phyloP scores from a whole-genome alignment of 1,140 invertebrate genomes.

The Zaprionus capensis region DNA sequence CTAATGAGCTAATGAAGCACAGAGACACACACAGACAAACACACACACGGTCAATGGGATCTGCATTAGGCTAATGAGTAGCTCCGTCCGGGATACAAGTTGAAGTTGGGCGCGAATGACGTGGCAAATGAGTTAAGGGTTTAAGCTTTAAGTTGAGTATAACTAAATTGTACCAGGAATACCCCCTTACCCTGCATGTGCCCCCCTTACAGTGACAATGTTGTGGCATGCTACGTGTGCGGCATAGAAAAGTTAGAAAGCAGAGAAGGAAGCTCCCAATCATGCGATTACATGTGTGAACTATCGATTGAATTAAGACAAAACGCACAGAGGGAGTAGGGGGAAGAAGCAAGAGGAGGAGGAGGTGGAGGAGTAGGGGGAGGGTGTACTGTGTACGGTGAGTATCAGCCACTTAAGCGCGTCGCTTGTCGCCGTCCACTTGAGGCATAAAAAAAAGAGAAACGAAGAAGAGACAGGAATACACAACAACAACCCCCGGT shows the following conservation, averaged over 20 bases:
- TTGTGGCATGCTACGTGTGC: conserved; percentile 63
- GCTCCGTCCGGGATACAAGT: not conserved
- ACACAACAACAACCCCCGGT: conserved; percentile 30
- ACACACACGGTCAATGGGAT: conserved; percentile 7
- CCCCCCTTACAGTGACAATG: conserved; percentile 44
- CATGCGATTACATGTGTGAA: conserved; percentile 81
- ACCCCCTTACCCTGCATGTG: not conserved
- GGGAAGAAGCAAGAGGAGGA: not conserved
- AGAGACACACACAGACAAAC: not conserved
- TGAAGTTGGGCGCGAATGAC: conserved; percentile 39
- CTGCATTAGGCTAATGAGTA: conserved; percentile 76
- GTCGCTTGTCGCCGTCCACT: conserved; percentile 64
- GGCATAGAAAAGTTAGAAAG: conserved; percentile 63
- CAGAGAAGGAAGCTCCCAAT: conserved; percentile 70
- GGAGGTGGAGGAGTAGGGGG: conserved; percentile 22
- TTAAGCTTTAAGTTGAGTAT: conserved; percentile 69
- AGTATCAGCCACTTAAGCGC: conserved; percentile 75
- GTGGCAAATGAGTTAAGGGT: conserved; percentile 62
- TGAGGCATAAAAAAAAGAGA: conserved; percentile 68
- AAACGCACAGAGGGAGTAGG: conserved; percentile 30
- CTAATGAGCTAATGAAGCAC: conserved; percentile 71
- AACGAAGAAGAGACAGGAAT: conserved; percentile 18
- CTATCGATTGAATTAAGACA: conserved; percentile 82
- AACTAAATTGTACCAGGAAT: not conserved
- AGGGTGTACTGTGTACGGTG: conserved; percentile 22